Conservation (phyloP, 2,888 invertebrate species). For the Cryptocephalus moraei region DNA sequence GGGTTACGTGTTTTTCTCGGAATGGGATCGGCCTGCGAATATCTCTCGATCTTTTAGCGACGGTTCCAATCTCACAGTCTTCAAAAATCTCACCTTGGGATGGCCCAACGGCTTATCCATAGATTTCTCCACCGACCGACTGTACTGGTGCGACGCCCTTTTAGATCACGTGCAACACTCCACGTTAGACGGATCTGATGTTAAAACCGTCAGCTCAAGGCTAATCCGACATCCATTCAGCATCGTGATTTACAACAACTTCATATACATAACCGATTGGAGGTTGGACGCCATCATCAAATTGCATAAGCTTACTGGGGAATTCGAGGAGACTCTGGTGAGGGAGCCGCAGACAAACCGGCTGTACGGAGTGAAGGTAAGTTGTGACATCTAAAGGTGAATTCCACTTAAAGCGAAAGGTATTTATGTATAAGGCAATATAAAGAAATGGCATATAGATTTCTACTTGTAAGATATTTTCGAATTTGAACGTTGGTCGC, state of each 20-base stretch:
- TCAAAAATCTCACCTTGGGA: slow-evolving; percentile 82
- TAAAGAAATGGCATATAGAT: too few relatives aligned
- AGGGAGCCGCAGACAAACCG: slow-evolving; percentile 84
- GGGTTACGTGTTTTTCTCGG: slow-evolving; percentile 90
- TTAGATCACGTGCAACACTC: slow-evolving; percentile 94
- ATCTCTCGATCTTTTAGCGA: slow-evolving; percentile 89
- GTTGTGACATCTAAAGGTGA: neutral
- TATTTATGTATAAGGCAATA: neutral
- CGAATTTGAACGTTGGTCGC: too few relatives aligned
- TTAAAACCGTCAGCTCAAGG: slow-evolving; percentile 78
- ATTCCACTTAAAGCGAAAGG: neutral
- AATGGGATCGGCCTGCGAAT: slow-evolving; percentile 94
- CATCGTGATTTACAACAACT: slow-evolving; percentile 80
- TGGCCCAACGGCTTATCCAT: slow-evolving; percentile 97
- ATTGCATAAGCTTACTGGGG: slow-evolving; percentile 80
- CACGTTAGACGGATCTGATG: slow-evolving; percentile 81
- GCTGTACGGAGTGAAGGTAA: slow-evolving; percentile 77
- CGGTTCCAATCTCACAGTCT: slow-evolving; percentile 76
- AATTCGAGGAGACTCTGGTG: slow-evolving; percentile 76
- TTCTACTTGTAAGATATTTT: too few relatives aligned
- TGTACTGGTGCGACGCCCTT: slow-evolving; percentile 97
- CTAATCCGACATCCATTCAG: slow-evolving; percentile 85
- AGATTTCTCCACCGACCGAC: slow-evolving; percentile 75
- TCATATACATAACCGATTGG: slow-evolving; percentile 97
- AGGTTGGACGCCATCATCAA: slow-evolving; percentile 87